These are phyloP conservation scores for Coelopa frigida DNA, from an alignment of 1,140 invertebrate genomes.

Conservation along the genomic window DNA sequence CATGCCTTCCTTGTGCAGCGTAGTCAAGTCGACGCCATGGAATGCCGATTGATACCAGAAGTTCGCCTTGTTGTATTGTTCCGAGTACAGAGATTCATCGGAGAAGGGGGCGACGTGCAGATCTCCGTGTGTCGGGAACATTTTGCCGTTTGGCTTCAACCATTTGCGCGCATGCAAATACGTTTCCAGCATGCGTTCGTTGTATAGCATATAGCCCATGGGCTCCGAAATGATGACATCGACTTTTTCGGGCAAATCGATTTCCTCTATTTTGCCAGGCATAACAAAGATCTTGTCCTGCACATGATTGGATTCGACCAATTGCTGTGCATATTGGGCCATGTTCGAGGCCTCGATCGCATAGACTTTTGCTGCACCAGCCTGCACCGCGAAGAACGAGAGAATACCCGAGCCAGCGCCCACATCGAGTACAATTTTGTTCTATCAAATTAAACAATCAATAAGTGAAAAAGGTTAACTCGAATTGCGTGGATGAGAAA, in stretches of 20 bases:
- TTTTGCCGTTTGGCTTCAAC: conserved; percentile 83
- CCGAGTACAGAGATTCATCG: conserved; percentile 96
- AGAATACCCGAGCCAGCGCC: conserved; percentile 96
- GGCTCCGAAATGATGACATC: conserved; percentile 98
- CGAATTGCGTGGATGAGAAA: no score
- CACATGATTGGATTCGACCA: conserved; percentile 87
- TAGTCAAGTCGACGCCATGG: conserved; percentile 93
- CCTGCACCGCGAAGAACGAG: conserved; percentile 97
- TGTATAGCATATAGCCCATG: conserved; percentile 99
- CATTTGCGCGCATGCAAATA: conserved; percentile 98
- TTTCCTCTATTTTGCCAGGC: conserved; percentile 98
- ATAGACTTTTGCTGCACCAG: conserved; percentile 93
- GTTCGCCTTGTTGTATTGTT: conserved; percentile 97
- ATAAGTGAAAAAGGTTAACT: neutral
- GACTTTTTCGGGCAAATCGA: conserved; percentile 88
- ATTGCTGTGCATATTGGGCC: conserved; percentile 89
- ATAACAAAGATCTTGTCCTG: conserved; percentile 84
- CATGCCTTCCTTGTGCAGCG: conserved; percentile 82
- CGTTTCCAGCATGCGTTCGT: conserved; percentile 98
- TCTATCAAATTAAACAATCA: conserved; percentile 39
- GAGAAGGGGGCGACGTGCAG: conserved; percentile 97
- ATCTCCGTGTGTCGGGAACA: conserved; percentile 96
- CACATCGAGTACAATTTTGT: conserved; percentile 92
- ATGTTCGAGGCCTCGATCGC: conserved; percentile 98
- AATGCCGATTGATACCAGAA: conserved; percentile 99